These are phyloP conservation scores for Bombus terrestris DNA, from an alignment of 1,140 invertebrate genomes.

Conservation along the genomic window DNA sequence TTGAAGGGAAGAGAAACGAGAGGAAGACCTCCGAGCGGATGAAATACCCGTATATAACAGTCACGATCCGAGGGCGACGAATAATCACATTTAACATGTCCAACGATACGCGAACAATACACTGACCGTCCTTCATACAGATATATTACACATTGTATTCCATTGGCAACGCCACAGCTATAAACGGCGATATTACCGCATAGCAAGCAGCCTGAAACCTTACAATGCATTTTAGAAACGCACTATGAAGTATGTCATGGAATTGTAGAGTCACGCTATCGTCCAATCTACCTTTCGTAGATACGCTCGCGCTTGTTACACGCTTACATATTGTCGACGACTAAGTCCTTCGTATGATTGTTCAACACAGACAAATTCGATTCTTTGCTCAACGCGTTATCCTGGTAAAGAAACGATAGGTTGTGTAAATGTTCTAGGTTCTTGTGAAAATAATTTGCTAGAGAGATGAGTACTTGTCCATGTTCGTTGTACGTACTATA, in stretches of 20 bases:
- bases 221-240: constrained; percentile 43
- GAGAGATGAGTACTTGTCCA: too few relatives aligned
- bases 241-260: constrained; percentile 52
- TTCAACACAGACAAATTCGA: neutral
- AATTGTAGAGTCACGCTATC: constrained; percentile 50
- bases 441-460: too few relatives aligned
- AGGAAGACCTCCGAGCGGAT: neutral
- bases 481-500: too few relatives aligned
- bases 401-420: neutral
- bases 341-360: constrained; percentile 30
- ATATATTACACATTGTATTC: constrained; percentile 68
- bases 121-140: constrained; percentile 3
- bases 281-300: constrained; percentile 29
- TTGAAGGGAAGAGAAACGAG: constrained; percentile 37
- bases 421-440: too few relatives aligned
- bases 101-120: constrained; percentile 42
- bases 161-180: constrained; percentile 35
- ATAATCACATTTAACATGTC: constrained; percentile 75
- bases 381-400: neutral
- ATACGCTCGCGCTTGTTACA: constrained; percentile 22
- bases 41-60: constrained; percentile 33
- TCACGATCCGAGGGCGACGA: constrained; percentile 58
- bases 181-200: constrained; percentile 63
- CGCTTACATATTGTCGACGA: constrained; percentile 24
- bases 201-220: constrained; percentile 33